Conservation (phyloP, 2,797 vertebrate genomes). For the Threskiornis aethiopicus region DNA sequence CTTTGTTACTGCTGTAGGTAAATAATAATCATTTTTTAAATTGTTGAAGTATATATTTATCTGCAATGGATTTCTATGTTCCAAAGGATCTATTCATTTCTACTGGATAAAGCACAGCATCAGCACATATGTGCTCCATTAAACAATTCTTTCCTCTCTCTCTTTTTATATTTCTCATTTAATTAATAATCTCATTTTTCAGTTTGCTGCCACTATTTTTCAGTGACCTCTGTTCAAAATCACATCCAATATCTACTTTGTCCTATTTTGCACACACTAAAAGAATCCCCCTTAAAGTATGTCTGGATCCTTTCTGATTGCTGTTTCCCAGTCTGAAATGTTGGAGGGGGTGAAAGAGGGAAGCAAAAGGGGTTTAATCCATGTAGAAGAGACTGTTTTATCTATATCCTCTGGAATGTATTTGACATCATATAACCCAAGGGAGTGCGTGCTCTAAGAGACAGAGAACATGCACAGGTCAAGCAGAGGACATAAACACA, state of each 20-base stretch:
- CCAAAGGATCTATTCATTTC: neutral
- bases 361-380: neutral
- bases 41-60: neutral
- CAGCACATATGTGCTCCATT: neutral
- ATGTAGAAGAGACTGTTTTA: neutral
- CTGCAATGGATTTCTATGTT: neutral
- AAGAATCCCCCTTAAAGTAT: neutral
- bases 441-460: neutral
- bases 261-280: neutral
- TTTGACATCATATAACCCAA: neutral
- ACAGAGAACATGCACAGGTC: neutral
- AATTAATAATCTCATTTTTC: slow-evolving; percentile 8
- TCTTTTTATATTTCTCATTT: neutral
- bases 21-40: neutral
- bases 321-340: neutral
- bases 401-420: neutral
- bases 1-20: neutral
- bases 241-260: neutral
- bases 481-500: neutral
- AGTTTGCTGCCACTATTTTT: neutral
- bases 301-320: neutral
- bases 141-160: neutral
- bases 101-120: neutral
- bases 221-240: neutral
- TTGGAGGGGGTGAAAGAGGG: neutral